Percentiles rank a stretch among this genome's conserved stretches.
Conservation (phyloP, 1,140 invertebrate species). For the Diorhabda carinulata region DNA sequence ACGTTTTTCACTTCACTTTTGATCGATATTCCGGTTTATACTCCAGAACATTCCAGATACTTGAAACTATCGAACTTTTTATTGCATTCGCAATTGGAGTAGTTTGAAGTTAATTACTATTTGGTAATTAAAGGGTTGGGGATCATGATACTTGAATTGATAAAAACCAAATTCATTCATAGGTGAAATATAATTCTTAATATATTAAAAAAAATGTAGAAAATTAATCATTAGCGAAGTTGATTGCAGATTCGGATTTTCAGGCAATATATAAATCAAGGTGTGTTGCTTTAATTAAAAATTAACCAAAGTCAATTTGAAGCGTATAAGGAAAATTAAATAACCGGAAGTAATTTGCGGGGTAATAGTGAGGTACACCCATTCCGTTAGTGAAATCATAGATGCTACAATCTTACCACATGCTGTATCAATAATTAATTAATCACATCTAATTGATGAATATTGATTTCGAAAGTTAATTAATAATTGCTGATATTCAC, state of each 20-base stretch:
- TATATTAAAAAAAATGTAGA: no score
- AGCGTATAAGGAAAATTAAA: slow-evolving; percentile 1
- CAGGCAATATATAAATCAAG: neutral
- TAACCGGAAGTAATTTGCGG: slow-evolving; percentile 17
- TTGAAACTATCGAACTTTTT: slow-evolving; percentile 1
- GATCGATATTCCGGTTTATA: neutral
- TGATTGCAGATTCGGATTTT: no score
- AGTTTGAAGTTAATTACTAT: neutral
- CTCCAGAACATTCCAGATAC: neutral
- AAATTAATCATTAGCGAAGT: no score
- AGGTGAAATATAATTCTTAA: no score
- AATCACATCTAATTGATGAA: slow-evolving; percentile 7
- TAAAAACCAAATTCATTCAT: no score
- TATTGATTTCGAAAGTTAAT: neutral
- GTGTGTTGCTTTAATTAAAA: slow-evolving; percentile 14
- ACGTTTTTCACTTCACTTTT: neutral
- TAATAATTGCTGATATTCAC: no score
- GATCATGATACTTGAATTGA: no score
- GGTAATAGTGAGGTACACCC: slow-evolving; percentile 10
- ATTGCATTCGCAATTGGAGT: neutral
- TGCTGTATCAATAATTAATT: slow-evolving; percentile 18
- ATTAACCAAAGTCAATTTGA: slow-evolving; percentile 9
- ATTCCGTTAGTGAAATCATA: slow-evolving; percentile 11
- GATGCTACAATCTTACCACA: slow-evolving; percentile 14
- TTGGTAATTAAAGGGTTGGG: neutral